A percentile compares a stretch with the other conserved stretches of the same genome.
Evolutionary conservation across 2,888 invertebrate genomes (phyloP).

Genomic region (Plagiodera versicolora): DNA sequence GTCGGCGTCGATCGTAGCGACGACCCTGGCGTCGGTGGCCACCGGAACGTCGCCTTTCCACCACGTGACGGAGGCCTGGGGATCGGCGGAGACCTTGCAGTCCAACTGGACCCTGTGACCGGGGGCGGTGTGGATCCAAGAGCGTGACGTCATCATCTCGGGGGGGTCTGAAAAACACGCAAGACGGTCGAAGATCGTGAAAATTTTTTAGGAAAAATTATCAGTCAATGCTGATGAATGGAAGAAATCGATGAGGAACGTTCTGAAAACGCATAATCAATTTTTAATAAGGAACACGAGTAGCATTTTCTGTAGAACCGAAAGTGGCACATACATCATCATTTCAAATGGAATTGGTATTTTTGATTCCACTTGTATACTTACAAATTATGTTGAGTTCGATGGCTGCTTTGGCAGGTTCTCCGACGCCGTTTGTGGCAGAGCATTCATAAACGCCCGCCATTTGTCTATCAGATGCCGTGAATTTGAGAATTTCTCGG

Average conservation of each 20-base stretch:
- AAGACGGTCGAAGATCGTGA: no score
- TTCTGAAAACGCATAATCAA: no score
- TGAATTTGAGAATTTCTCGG: conserved; percentile 64
- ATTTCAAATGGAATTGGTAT: background rate
- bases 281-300: no score
- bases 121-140: conserved; percentile 75
- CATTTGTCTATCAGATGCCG: conserved; percentile 66
- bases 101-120: conserved; percentile 70
- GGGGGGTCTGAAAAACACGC: conserved; percentile 72
- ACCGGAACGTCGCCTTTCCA: conserved; percentile 65
- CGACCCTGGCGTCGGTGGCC: conserved; percentile 53
- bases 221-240: no score
- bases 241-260: no score
- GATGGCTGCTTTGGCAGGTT: conserved; percentile 68
- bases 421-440: conserved; percentile 75
- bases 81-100: conserved; percentile 70
- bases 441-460: conserved; percentile 75
- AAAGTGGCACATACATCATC: no score
- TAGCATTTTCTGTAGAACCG: no score
- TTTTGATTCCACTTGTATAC: conserved; percentile 39
- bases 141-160: conserved; percentile 65
- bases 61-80: conserved; percentile 69
- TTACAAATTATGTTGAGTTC: conserved; percentile 73
- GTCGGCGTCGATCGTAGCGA: conserved; percentile 56
- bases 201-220: no score